These are phyloP conservation scores for Porites lobata DNA, from an alignment of 92 coral and sea anemone species.

Conservation along the genomic window DNA sequence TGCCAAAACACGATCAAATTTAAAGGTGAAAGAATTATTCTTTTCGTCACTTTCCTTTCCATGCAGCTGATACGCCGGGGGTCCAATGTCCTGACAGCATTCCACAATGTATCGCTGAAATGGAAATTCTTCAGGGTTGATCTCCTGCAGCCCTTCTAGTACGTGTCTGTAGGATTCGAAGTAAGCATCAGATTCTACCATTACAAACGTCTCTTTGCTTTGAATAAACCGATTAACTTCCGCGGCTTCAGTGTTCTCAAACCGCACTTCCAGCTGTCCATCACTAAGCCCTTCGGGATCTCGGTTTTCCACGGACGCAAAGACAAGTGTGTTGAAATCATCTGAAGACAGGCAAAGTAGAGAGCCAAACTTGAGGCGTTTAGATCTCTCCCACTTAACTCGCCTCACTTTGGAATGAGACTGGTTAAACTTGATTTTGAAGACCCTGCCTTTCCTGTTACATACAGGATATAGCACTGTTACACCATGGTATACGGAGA, in stretches of 20 bases:
- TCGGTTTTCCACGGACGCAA: conserved; percentile 91
- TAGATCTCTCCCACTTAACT: conserved; percentile 80
- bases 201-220: conserved; percentile 61
- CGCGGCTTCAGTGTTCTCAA: conserved; percentile 49
- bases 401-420: conserved; percentile 54
- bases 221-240: conserved; percentile 41
- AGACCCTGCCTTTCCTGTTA: conserved; percentile 63
- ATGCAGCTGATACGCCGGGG: conserved; percentile 62
- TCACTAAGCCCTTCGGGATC: conserved; percentile 44
- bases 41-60: not conserved
- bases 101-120: conserved; percentile 86
- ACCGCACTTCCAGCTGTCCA: conserved; percentile 83
- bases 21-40: conserved; percentile 22
- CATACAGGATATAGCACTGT: conserved; percentile 73
- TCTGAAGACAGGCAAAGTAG: conserved; percentile 86
- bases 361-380: conserved; percentile 81
- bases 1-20: conserved; percentile 21
- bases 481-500: conserved; percentile 69
- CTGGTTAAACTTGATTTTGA: conserved; percentile 74
- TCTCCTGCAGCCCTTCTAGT: conserved; percentile 71
- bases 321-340: conserved; percentile 64
- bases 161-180: conserved; percentile 90
- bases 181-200: conserved; percentile 90
- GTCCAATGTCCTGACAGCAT: conserved; percentile 59
- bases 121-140: conserved; percentile 70